Base-by-base conservation (phyloP, 2,797 vertebrate species). In the Arvicola amphibius region DNA sequence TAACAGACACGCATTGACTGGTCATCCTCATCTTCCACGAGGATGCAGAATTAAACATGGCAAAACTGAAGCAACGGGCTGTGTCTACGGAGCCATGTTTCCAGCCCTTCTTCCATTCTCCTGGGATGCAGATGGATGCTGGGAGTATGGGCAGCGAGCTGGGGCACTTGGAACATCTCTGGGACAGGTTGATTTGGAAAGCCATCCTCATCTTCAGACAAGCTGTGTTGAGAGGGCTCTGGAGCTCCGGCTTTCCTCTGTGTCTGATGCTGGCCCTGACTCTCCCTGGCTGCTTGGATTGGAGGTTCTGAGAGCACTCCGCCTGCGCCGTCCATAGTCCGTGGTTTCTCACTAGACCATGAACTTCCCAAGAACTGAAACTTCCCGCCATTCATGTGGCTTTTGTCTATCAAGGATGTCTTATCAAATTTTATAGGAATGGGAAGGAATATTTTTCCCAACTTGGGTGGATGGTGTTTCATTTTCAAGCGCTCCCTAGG, bases 401-500 rank as follows among this genome's bases (percentile, higher is more conserved):
- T 92, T 91, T 88, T 43, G 2, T 6, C 80, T 92, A 86, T 65
- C 5, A 21, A 73, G 43, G 11, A 10, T 21, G 25, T 94, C 90
- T 94, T 83, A 90, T 83, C 80, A 81, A 46, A 69, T 51, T 79
- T 73, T 78, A 32, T n/a, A 48, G 32, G 43, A 85, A 67, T 25
- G 43, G 61, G 29, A 40, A 80, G 71, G 3, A 25, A 6, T 11
- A 34, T 27, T 46, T 46, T 95, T 88, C 85, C 48, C 73, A 88
- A 61, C 43, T 48, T 78, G 85, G 11, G 10, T 27, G 17, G 40
- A 48, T 12, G 21, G 4, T 10, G 59, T 77, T 96, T 96, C 81
- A 69, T 87, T 93, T 96, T 96, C 88, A 77, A 17, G 34, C 51
- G n/a, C 65, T 89, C 69, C n/a, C 29, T n/a, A 86, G 78, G 56